Base-by-base conservation (phyloP, 2,113 vertebrate species). In the Otis tarda region DNA sequence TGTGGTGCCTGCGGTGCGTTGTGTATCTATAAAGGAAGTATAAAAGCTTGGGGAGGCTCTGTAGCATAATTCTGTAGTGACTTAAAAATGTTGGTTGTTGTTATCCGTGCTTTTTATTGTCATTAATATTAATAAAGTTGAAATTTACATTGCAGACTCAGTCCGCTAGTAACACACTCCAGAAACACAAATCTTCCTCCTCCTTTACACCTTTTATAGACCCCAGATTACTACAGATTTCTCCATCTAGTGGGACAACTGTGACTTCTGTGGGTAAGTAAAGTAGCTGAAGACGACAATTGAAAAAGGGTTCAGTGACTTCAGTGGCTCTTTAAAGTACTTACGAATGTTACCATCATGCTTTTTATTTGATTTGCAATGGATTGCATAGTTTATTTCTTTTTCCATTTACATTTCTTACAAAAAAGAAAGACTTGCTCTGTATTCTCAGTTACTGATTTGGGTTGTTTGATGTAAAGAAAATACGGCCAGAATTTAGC, bases 121-220 rank as follows among this genome's bases (percentile, higher is more conserved):
- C 96, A 93, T 95, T 95, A 97, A 93, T 98, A 97, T 98, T 98
- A 97, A 98, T 97, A 78, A 95, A 96, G 95, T 97, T 98, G 98
- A 97, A 98, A 98, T 98, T 98, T 98, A 96, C 97, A 96, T 98
- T 98, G 92, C 96, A 99, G 99, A 99, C 99, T 97, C 99, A 99
- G 97, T 99, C 99, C 84, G 99, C 99, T 98, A 99, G 99, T 98
- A 99, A 99, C 98, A 99, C 99, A 97, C 98, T 99, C 98, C 99
- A 99, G 99, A 99, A 99, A 98, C 99, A 99, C 98, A 99, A 99
- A 99, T 99, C 99, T 89, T 99, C 99, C 92, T 99, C 99, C 92
- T 99, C 99, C 97, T 99, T 99, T 98, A 99, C 99, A 91, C 99
- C 99, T 93, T 99, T 99, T 98, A 99, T 99, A 96, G 99, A 99